A percentile compares a stretch with the other conserved stretches of the same genome.
Conservation (phyloP, 2,797 vertebrate species). For the Monodelphis domestica region DNA sequence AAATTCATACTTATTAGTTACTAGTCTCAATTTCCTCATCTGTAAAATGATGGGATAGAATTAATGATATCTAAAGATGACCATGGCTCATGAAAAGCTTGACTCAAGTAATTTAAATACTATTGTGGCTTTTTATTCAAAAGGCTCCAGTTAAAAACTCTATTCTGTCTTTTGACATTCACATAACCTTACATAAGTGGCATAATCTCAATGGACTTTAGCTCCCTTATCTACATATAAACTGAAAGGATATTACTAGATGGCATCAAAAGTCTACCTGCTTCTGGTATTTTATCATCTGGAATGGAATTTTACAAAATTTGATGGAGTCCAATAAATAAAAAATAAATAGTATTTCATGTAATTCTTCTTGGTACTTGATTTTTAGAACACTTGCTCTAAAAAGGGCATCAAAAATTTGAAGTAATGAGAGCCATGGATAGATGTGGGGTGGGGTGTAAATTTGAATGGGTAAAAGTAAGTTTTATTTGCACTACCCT, state of each 20-base stretch:
- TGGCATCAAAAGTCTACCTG: neutral
- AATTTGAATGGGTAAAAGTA: neutral
- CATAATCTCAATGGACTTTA: neutral
- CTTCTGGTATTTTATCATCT: neutral
- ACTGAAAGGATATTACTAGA: neutral
- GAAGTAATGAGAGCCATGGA: neutral
- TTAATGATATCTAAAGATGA: neutral
- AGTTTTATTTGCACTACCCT: neutral
- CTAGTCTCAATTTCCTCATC: neutral
- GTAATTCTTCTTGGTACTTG: neutral
- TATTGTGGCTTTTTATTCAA: neutral
- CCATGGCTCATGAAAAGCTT: neutral
- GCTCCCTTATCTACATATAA: neutral
- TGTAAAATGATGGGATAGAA: neutral
- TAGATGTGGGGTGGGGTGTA: neutral
- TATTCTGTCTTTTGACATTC: neutral
- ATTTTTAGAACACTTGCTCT: neutral
- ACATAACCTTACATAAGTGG: neutral
- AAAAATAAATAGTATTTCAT: neutral
- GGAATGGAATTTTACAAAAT: neutral
- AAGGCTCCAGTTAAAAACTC: neutral
- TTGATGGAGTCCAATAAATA: neutral
- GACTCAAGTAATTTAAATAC: neutral
- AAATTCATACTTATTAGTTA: neutral
- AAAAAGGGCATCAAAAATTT: neutral